A percentile compares a stretch with the other conserved stretches of the same genome.
Evolutionary conservation across 2,888 invertebrate species (phyloP).

Genomic region (Aspidiotus rigidus): DNA sequence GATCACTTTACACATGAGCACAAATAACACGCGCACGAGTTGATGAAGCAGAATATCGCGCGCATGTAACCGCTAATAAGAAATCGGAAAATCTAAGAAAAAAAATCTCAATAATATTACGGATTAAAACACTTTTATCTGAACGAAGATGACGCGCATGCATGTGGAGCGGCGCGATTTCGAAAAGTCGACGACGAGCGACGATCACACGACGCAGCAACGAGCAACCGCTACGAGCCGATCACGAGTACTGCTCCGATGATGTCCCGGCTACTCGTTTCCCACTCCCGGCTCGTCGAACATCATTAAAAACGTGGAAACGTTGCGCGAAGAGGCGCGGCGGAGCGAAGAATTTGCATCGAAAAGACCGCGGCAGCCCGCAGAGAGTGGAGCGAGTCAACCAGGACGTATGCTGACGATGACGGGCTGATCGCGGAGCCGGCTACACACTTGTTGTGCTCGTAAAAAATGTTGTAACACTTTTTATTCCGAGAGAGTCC

Average conservation of each 20-base stretch:
- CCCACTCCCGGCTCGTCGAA: background rate
- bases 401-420: slow-evolving; percentile 11
- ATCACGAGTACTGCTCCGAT: slow-evolving; percentile 2
- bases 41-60: too few species aligned
- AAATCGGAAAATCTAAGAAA: too few species aligned
- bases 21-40: too few species aligned
- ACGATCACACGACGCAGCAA: background rate
- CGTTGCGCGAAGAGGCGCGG: background rate
- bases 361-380: background rate
- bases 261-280: background rate
- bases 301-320: background rate
- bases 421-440: background rate
- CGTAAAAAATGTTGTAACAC: too few species aligned
- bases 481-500: too few species aligned
- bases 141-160: too few species aligned
- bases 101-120: too few species aligned
- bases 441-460: background rate
- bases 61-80: too few species aligned
- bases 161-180: too few species aligned
- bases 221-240: slow-evolving; percentile 12
- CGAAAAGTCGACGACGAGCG: background rate
- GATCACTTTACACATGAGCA: too few species aligned
- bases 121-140: too few species aligned
- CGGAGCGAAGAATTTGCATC: slow-evolving; percentile 19
- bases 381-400: background rate